Conservation (phyloP, 2,888 invertebrate genomes). For the Tribolium freemani region DNA sequence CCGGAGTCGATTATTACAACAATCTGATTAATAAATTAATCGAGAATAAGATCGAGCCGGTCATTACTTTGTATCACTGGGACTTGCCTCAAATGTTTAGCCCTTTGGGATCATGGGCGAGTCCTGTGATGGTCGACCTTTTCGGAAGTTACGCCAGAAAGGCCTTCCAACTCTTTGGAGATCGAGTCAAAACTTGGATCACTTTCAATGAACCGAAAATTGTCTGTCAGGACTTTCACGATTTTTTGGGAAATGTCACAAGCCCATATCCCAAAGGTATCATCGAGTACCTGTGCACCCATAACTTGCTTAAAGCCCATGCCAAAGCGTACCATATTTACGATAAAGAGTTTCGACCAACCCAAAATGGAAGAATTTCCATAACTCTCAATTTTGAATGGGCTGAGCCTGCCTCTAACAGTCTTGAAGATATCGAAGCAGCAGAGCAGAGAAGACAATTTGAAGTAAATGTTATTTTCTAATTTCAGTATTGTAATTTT, state of each 20-base stretch:
- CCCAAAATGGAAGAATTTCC: constrained; percentile 69
- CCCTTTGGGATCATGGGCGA: constrained; percentile 60
- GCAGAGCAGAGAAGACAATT: constrained; percentile 69
- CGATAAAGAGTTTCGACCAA: constrained; percentile 72
- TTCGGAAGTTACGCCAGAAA: constrained; percentile 27
- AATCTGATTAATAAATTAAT: constrained; percentile 73
- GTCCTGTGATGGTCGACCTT: neutral
- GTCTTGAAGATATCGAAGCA: constrained; percentile 72
- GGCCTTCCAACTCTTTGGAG: constrained; percentile 72
- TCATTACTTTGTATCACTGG: constrained; percentile 69
- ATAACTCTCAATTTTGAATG: constrained; percentile 75
- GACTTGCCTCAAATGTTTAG: constrained; percentile 54
- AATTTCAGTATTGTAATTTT: neutral
- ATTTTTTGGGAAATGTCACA: neutral
- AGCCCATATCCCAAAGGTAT: constrained; percentile 69
- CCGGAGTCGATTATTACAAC: constrained; percentile 78
- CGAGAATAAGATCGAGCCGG: constrained; percentile 70
- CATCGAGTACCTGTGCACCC: constrained; percentile 76
- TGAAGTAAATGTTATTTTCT: constrained; percentile 65
- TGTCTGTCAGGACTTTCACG: constrained; percentile 23
- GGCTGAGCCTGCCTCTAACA: constrained; percentile 73
- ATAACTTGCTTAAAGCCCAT: constrained; percentile 78
- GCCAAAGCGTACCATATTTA: constrained; percentile 77
- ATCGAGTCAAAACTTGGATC: constrained; percentile 73
- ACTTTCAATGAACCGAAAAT: constrained; percentile 39